phyloP scores from a whole-genome alignment of 2,888 invertebrate species.

The Sinohyriopsis cumingii region DNA sequence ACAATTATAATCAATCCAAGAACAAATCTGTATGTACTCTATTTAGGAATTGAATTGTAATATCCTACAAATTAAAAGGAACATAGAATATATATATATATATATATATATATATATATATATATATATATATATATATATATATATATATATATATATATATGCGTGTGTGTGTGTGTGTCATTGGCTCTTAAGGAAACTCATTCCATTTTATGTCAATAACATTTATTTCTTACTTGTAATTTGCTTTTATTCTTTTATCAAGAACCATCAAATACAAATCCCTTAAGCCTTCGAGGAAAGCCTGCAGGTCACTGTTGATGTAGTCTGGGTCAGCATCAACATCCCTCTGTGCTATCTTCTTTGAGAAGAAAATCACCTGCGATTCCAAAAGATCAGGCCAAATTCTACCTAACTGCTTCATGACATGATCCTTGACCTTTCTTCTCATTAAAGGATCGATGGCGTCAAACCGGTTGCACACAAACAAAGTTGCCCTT shows the following conservation, averaged over 20 bases:
- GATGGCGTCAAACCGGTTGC: conserved; percentile 62
- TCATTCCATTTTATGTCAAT: too few species aligned
- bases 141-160: too few species aligned
- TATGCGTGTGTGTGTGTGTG: too few species aligned
- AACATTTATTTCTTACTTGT: conserved; percentile 46
- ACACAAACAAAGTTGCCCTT: conserved; percentile 61
- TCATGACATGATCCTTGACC: conserved; percentile 47
- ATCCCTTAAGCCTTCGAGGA: conserved; percentile 51
- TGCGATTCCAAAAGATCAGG: conserved; percentile 49
- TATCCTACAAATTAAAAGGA: too few species aligned
- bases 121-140: too few species aligned
- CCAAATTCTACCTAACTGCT: conserved; percentile 46
- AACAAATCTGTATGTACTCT: too few species aligned
- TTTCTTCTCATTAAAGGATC: conserved; percentile 32
- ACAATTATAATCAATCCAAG: too few species aligned
- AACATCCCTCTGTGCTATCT: conserved; percentile 35
- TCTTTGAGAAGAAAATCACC: conserved; percentile 51
- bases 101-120: too few species aligned
- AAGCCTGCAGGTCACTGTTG: conserved; percentile 39
- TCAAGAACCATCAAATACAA: conserved; percentile 46
- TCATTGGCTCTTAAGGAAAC: too few species aligned
- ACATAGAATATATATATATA: too few species aligned
- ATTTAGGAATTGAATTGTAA: too few species aligned
- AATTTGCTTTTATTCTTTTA: conserved; percentile 47
- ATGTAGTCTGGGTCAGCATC: conserved; percentile 51